phyloP scores from a whole-genome alignment of 1,140 invertebrate species.

The Ips typographus region DNA sequence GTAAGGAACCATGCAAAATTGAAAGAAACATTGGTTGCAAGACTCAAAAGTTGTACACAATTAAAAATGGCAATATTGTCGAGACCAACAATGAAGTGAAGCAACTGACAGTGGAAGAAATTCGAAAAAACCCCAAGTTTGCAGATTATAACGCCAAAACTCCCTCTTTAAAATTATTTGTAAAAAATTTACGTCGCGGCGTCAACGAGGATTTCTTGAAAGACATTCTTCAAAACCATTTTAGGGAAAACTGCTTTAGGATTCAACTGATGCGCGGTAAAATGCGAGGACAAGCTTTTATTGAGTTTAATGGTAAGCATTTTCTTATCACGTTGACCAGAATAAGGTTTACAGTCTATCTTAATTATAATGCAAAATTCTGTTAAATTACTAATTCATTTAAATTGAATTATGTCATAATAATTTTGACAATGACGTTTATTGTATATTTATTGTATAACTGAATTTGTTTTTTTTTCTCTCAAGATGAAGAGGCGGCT shows the following conservation, averaged over 20 bases:
- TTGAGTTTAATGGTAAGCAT: slow-evolving; percentile 56
- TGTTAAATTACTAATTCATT: background rate
- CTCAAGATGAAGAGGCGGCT: slow-evolving; percentile 41
- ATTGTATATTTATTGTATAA: background rate
- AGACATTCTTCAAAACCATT: background rate
- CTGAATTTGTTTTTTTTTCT: slow-evolving; percentile 8
- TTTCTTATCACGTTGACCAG: background rate
- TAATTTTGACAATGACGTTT: background rate
- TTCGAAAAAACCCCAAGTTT: slow-evolving; percentile 56
- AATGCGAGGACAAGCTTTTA: slow-evolving; percentile 62
- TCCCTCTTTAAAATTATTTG: slow-evolving; percentile 54
- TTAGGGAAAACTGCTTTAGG: slow-evolving; percentile 31
- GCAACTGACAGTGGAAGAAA: slow-evolving; percentile 53
- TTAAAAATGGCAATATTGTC: slow-evolving; percentile 50
- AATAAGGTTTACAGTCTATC: background rate
- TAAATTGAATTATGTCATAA: background rate
- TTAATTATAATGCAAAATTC: background rate
- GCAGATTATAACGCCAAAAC: slow-evolving; percentile 54
- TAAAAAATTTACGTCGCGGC: slow-evolving; percentile 57
- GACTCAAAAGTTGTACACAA: slow-evolving; percentile 49
- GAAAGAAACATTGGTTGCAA: slow-evolving; percentile 44
- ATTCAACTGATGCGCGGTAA: slow-evolving; percentile 55
- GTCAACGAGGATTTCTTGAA: slow-evolving; percentile 51
- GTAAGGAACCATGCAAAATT: slow-evolving; percentile 28
- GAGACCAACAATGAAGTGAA: slow-evolving; percentile 38